Percentiles rank a stretch among this genome's conserved stretches.
Evolutionary conservation across 2,113 vertebrate genomes (phyloP).

Genomic region (Labeo rohita): DNA sequence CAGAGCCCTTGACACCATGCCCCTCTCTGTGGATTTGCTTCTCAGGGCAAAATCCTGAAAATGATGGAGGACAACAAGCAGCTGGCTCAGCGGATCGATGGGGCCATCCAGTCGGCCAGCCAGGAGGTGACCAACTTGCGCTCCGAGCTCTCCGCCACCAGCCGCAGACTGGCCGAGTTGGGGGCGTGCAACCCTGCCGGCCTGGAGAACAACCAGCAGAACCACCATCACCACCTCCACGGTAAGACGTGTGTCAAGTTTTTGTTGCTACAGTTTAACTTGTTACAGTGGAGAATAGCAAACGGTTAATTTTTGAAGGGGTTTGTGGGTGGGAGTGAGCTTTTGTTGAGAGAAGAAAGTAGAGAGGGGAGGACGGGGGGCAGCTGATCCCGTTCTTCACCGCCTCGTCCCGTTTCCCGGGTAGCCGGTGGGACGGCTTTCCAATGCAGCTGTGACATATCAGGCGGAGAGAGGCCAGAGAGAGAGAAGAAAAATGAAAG

Average conservation of each 20-base stretch:
- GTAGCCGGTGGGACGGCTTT: conserved; percentile 30
- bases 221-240: conserved; percentile 77
- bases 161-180: conserved; percentile 86
- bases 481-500: neutral
- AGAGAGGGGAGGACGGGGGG: neutral
- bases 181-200: conserved; percentile 75
- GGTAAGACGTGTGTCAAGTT: conserved; percentile 72
- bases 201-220: conserved; percentile 81
- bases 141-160: conserved; percentile 88
- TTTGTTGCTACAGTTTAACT: neutral
- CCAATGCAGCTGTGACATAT: conserved; percentile 28
- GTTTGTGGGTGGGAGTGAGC: conserved; percentile 18
- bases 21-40: conserved; percentile 84
- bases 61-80: conserved; percentile 96
- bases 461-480: conserved; percentile 2
- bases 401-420: conserved; percentile 31
- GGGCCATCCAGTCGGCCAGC: conserved; percentile 89
- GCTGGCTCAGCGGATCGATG: conserved; percentile 90
- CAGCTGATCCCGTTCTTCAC: conserved; percentile 38
- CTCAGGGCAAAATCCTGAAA: conserved; percentile 89
- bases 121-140: conserved; percentile 91
- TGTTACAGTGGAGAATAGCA: conserved; percentile 14
- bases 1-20: conserved; percentile 81
- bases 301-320: conserved; percentile 20
- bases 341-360: conserved; percentile 38